These are phyloP conservation scores for Nipponia nippon DNA, from an alignment of 2,113 vertebrate genomes.

Conservation along the genomic window DNA sequence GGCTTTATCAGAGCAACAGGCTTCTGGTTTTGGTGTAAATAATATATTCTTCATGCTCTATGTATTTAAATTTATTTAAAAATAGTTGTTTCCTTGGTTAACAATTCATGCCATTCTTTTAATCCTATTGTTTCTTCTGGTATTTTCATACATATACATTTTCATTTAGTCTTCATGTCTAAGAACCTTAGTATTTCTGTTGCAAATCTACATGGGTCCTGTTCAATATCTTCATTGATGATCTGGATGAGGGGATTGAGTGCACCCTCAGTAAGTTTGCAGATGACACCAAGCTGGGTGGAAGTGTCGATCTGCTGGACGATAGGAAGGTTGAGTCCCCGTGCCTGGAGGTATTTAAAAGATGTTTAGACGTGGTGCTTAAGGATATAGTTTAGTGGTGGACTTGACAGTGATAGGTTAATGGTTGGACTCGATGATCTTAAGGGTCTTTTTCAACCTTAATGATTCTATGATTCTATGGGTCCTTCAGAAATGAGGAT, in stretches of 20 bases:
- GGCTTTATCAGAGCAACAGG: neutral
- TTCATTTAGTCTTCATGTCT: neutral
- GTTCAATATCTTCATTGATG: too few species aligned
- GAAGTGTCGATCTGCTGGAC: too few species aligned
- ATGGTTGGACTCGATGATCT: too few species aligned
- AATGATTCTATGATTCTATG: neutral
- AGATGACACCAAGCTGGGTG: too few species aligned
- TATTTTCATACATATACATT: neutral
- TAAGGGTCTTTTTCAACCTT: too few species aligned
- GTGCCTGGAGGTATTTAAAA: too few species aligned
- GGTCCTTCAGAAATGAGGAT: neutral
- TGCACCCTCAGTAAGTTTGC: too few species aligned
- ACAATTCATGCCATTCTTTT: neutral
- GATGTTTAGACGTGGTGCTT: too few species aligned
- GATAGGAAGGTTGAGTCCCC: too few species aligned
- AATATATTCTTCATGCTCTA: neutral
- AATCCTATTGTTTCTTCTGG: neutral
- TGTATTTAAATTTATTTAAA: neutral
- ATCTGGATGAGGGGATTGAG: too few species aligned
- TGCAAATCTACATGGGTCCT: neutral
- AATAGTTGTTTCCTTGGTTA: neutral
- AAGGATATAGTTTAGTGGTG: too few species aligned
- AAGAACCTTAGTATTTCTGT: neutral
- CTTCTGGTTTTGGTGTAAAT: neutral
- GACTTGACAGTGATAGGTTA: too few species aligned